Percentiles rank a stretch among this genome's conserved stretches.
These are phyloP conservation scores for Oryzias melastigma DNA, from an alignment of 2,113 vertebrate genomes.

Conservation along the genomic window DNA sequence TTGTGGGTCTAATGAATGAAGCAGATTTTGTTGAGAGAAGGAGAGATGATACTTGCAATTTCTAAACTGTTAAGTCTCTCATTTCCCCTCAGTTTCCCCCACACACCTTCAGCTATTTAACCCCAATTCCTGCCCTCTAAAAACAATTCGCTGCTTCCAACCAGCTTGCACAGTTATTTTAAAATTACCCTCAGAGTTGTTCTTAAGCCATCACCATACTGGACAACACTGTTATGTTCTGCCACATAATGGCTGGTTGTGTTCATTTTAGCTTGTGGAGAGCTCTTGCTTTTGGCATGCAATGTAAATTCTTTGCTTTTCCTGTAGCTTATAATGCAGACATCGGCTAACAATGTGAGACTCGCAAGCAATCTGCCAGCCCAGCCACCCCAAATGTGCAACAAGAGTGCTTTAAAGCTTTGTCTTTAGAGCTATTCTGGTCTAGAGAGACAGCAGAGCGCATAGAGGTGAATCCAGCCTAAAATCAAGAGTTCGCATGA, in stretches of 20 bases:
- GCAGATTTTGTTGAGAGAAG: constrained; percentile 39
- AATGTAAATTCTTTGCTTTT: constrained; percentile 65
- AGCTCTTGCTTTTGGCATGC: constrained; percentile 41
- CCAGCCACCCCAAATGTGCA: constrained; percentile 23
- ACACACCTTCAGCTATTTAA: constrained; percentile 56
- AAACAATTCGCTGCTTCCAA: constrained; percentile 53
- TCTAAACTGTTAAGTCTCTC: constrained; percentile 48
- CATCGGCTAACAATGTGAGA: constrained; percentile 38
- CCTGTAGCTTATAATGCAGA: constrained; percentile 47
- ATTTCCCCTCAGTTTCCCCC: constrained; percentile 27
- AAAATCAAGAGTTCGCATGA: constrained; percentile 2
- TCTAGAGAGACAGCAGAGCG: constrained; percentile 9
- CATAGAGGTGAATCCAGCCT: not conserved
- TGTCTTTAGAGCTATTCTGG: constrained; percentile 14
- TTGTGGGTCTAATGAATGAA: constrained; percentile 49
- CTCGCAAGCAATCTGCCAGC: constrained; percentile 24
- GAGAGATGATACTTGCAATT: constrained; percentile 52
- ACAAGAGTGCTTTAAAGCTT: constrained; percentile 31
- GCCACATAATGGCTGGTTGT: constrained; percentile 64
- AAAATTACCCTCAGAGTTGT: constrained; percentile 27
- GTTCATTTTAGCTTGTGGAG: constrained; percentile 46
- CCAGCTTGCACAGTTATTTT: constrained; percentile 37
- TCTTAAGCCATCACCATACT: constrained; percentile 39
- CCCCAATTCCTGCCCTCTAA: constrained; percentile 48
- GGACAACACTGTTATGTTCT: constrained; percentile 47